Evolutionary conservation across 23 tunicate genomes (phyloP).

Genomic region (Ciona savignyi): DNA sequence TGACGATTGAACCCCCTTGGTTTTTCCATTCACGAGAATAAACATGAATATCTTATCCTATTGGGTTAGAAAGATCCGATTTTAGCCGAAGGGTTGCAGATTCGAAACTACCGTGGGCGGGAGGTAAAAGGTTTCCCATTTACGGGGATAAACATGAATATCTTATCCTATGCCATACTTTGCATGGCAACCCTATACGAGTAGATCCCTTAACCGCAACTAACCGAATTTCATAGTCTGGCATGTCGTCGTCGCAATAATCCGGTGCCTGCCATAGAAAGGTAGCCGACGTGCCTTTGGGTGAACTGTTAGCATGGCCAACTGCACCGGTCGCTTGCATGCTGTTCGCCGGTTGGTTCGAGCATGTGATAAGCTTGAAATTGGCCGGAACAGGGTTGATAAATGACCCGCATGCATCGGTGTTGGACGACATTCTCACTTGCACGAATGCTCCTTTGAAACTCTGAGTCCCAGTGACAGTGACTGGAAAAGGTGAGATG

Average conservation of each 20-base stretch:
- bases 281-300: not conserved
- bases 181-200: too few species aligned
- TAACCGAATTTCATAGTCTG: not conserved
- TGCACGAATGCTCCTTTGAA: not conserved
- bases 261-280: not conserved
- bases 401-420: not conserved
- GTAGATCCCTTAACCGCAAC: too few species aligned
- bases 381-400: not conserved
- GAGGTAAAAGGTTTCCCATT: too few species aligned
- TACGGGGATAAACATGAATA: too few species aligned
- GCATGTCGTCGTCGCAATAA: not conserved
- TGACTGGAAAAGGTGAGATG: not conserved
- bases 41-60: too few species aligned
- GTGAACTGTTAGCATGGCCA: not conserved
- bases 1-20: too few species aligned
- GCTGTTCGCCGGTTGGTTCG: not conserved
- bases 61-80: too few species aligned
- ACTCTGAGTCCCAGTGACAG: not conserved
- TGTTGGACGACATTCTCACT: not conserved
- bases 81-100: too few species aligned
- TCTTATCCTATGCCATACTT: too few species aligned
- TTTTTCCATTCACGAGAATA: too few species aligned
- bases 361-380: not conserved
- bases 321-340: not conserved
- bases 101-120: too few species aligned